Conservation (phyloP, 2,888 invertebrate genomes). For the Julus scanicus region DNA sequence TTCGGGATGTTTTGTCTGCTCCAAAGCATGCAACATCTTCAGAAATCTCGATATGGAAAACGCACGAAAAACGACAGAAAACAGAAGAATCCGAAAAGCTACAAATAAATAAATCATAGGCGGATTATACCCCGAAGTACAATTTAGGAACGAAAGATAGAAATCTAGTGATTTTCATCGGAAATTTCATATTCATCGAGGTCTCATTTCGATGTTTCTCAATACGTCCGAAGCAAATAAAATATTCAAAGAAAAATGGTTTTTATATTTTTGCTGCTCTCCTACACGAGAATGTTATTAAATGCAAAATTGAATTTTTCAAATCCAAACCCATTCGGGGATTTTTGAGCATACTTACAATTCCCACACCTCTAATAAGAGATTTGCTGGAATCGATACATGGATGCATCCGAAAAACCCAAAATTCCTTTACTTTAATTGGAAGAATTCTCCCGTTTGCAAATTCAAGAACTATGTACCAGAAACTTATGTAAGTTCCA, state of each 20-base stretch:
- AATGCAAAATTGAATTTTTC: slow-evolving; percentile 19
- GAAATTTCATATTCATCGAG: slow-evolving; percentile 33
- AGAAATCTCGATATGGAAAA: slow-evolving; percentile 19
- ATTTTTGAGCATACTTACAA: neutral
- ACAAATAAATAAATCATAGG: slow-evolving; percentile 2
- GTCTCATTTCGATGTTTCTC: slow-evolving; percentile 1
- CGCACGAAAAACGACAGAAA: neutral
- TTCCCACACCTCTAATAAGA: neutral
- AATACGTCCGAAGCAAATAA: neutral
- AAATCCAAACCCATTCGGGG: neutral
- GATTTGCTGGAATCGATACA: neutral
- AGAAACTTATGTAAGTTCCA: too few relatives aligned
- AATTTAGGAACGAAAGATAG: slow-evolving; percentile 11
- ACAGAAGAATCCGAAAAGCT: neutral
- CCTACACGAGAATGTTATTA: neutral
- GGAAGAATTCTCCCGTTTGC: neutral
- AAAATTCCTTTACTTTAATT: neutral
- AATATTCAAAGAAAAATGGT: neutral
- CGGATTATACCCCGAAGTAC: slow-evolving; percentile 33
- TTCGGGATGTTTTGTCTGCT: neutral
- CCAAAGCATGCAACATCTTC: neutral
- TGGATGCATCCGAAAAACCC: neutral
- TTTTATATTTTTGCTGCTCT: neutral
- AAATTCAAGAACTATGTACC: neutral
- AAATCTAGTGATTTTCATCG: slow-evolving; percentile 21